phyloP scores from a whole-genome alignment of 2,888 invertebrate genomes.

The Ennomos quercinarius region DNA sequence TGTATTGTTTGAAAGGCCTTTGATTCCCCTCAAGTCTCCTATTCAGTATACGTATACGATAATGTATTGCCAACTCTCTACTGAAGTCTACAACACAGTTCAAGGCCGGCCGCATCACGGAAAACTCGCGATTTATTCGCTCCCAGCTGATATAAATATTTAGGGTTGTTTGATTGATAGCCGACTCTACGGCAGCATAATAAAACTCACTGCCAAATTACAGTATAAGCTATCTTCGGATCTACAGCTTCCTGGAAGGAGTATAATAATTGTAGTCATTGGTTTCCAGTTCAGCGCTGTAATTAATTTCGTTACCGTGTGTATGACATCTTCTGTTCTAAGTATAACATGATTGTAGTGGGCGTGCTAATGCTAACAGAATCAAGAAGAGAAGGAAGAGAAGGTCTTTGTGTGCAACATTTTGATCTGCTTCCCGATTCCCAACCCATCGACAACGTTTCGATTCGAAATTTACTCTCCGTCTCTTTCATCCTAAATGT shows the following conservation, averaged over 20 bases:
- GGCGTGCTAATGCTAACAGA: too few relatives aligned
- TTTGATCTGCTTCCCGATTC: neutral
- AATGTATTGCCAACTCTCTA: conserved; percentile 48
- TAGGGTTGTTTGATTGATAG: conserved; percentile 29
- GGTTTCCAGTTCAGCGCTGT: conserved; percentile 26
- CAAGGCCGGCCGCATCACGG: conserved; percentile 58
- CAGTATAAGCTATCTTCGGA: conserved; percentile 28
- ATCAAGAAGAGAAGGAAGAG: too few relatives aligned
- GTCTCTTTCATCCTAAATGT: too few relatives aligned
- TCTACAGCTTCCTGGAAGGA: conserved; percentile 27
- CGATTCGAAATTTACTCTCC: too few relatives aligned
- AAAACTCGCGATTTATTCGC: conserved; percentile 31
- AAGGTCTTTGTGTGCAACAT: neutral
- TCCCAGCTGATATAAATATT: conserved; percentile 48
- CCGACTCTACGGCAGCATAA: conserved; percentile 18
- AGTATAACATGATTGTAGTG: conserved; percentile 9
- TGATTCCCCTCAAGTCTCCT: conserved; percentile 23
- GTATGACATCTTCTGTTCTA: conserved; percentile 18
- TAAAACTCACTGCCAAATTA: conserved; percentile 36
- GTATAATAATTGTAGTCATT: conserved; percentile 33
- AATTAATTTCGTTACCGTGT: conserved; percentile 30
- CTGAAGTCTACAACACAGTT: conserved; percentile 42
- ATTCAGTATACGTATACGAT: conserved; percentile 10
- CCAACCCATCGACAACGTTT: too few relatives aligned
- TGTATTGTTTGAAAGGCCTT: conserved; percentile 27